Conservation (phyloP, 1,140 invertebrate species). For the Drosophila santomea region DNA sequence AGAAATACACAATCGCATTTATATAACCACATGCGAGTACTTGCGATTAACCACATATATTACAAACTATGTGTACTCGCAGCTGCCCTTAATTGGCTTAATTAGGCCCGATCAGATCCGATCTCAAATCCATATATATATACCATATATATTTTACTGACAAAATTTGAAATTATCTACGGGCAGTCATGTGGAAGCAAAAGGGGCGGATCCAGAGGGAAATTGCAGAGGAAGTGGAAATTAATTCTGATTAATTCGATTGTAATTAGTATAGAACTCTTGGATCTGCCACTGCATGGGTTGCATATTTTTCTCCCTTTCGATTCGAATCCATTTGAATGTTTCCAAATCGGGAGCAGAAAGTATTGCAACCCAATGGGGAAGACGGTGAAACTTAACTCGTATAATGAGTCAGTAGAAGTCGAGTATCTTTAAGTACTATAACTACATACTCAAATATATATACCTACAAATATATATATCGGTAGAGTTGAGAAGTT, state of each 20-base stretch:
- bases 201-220: background rate
- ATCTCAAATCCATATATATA: background rate
- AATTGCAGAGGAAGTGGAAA: background rate
- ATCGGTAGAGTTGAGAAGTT: constrained; percentile 51
- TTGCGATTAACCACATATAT: background rate
- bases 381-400: background rate
- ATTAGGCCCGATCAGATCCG: background rate
- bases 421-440: constrained; percentile 18
- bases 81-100: constrained; percentile 18
- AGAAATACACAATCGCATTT: constrained; percentile 23
- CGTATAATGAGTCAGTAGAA: constrained; percentile 27
- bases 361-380: constrained; percentile 28
- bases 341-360: background rate
- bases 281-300: constrained; percentile 5
- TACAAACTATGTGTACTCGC: constrained; percentile 1
- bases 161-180: constrained; percentile 23
- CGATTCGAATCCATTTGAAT: background rate
- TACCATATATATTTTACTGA: background rate
- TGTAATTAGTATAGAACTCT: background rate
- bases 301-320: constrained; percentile 12
- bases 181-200: constrained; percentile 12
- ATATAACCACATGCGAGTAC: constrained; percentile 14
- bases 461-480: constrained; percentile 28
- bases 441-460: constrained; percentile 8
- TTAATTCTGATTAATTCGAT: background rate